Conservation (phyloP, 2,797 vertebrate species). For the Scomberomorus guttatus region DNA sequence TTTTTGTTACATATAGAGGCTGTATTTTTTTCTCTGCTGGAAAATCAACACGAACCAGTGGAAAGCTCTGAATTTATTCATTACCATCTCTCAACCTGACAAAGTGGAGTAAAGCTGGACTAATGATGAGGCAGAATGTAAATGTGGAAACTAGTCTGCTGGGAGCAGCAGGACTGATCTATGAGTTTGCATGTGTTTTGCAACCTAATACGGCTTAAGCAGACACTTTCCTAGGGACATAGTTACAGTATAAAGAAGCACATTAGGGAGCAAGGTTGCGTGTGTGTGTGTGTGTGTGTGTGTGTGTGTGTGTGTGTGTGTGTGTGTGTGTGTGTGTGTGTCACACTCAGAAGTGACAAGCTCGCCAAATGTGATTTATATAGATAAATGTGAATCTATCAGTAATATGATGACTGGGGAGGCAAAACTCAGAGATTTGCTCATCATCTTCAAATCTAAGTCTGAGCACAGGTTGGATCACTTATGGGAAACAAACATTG, state of each 20-base stretch:
- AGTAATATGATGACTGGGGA: constrained; percentile 48
- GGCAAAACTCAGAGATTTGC: constrained; percentile 22
- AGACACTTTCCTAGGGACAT: constrained; percentile 35
- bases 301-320: neutral
- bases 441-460: constrained; percentile 46
- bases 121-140: constrained; percentile 72
- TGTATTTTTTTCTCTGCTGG: constrained; percentile 17
- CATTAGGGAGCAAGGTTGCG: constrained; percentile 20
- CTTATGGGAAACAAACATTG: constrained; percentile 5
- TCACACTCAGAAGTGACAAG: constrained; percentile 10
- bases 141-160: constrained; percentile 53
- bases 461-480: constrained; percentile 14
- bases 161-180: constrained; percentile 65
- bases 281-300: neutral
- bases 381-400: constrained; percentile 50
- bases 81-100: constrained; percentile 65
- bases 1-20: neutral
- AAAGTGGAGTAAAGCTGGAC: constrained; percentile 71
- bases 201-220: constrained; percentile 58
- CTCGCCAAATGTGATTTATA: constrained; percentile 56
- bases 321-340: too few relatives aligned
- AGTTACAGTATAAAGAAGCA: constrained; percentile 45
- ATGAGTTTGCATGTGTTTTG: constrained; percentile 59
- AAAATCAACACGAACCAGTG: constrained; percentile 46
- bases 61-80: constrained; percentile 67